Evolutionary conservation across 2,113 vertebrate species (phyloP), one percentile per base, ranked within the genome.

Genomic region (Chitala chitala): DNA sequence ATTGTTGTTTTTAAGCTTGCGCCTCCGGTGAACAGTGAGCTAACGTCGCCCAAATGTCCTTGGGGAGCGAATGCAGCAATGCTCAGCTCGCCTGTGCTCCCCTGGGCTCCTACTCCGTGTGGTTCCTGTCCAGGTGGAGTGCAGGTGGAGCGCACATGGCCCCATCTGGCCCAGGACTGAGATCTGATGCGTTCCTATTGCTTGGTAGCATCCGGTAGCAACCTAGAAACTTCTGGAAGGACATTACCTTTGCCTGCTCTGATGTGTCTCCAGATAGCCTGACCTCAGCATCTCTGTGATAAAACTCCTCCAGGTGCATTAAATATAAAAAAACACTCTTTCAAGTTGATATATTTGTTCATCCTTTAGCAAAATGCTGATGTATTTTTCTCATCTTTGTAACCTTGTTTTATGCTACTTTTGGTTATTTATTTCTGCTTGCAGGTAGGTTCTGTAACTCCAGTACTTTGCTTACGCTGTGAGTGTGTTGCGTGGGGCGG

Each of bases 331-430:
- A 53, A 51, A 56, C 51, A 68, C 44, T 55, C 69, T 54, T 54
- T 72, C 44, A 53, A 55, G 15, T 42, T 70, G 66, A 71, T 76
- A 26, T 59, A 69, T 71, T 71, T 70, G 50, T 56, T 75, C 64
- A 40, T 75, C 36, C 73, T 75, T 75, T 68, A 38, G 38, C 38
- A 69, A 69, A 75, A 75, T 58, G 73, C 73, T 74, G 64, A 75
- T 68, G 38, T 69, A 53, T 46, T 69, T 55, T 50, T 46, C 65
- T 44, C 64, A 22, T 75, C 64, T 58, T 56, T 75, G 17, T 75
- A 75, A 70, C 66, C 64, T 75, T 70, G 66, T 69, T 76, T 70
- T 63, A 31, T 63, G 8, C 40, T 61, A 58, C 36, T 72, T 73
- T 63, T 33, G n/a, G 31, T 58, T 58, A 61, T 64, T 36, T 22